Base-by-base conservation (phyloP, 2,113 vertebrate genomes). In the Chelonoidis abingdonii region DNA sequence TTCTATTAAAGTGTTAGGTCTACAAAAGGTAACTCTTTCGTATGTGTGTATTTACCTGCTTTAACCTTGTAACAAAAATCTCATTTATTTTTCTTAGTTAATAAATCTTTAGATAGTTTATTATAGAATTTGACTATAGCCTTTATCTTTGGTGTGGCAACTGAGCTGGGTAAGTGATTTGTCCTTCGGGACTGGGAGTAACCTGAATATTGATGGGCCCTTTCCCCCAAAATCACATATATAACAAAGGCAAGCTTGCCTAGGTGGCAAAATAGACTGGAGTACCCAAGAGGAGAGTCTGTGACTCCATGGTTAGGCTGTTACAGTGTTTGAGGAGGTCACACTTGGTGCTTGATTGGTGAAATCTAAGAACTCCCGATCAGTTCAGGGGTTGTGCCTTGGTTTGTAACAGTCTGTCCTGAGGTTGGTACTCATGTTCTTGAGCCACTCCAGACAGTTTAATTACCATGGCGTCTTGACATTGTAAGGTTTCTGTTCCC, bases 401-500 rank as follows among this genome's bases (percentile, higher is more conserved):
- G 16, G 31, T 8, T 69, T 69, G 31, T 69, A 69, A n/a, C 65
- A 69, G 65, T 69, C 35, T 69, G 35, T 8, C 65, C 35, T n/a
- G 65, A 69, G 65, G 35, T n/a, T 69, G 35, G 65, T n/a, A n/a
- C 35, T n/a, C 16, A 69, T 10, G 16, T 19, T 69, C 31, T 69
- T 69, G 62, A 69, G 17, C 29, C 31, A 8, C 31, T 69, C 16
- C 65, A 69, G 9, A 38, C 8, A 31, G 65, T n/a, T 69, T 69
- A n/a, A 49, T 44, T 89, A 53, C 86, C 62, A 2, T 54, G 87
- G 0, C 83, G 29, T 17, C 94, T 97, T 97, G 76, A 94, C 94
- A 94, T 97, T 88, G 93, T 53, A 88, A 95, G 94, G 44, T 87
- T 92, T 93, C 94, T 96, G 62, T 88, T 88, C 5, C 3, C 21